Evolutionary conservation across 1,140 invertebrate genomes (phyloP), one percentile per base, ranked within the genome.

Genomic region (Lithobius niger): DNA sequence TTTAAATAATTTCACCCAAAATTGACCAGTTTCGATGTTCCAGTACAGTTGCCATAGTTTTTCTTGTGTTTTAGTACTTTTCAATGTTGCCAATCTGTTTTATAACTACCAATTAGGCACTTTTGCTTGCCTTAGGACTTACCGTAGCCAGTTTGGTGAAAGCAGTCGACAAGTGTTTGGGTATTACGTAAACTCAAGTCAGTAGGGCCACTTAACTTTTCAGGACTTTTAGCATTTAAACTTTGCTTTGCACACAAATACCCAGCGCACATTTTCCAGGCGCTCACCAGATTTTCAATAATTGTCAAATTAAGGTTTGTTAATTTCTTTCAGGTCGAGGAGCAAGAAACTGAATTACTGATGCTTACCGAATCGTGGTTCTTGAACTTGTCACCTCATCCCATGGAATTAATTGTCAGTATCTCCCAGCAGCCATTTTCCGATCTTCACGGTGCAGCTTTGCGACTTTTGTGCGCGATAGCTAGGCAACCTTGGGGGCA

Each of bases 401-500:
- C 78, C 0, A 70, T 82, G 57, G 69, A 75, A 43, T 58, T 74
- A 21, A 69, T 82, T n/a, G 62, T 78, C 56, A 61, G 65, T 21
- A 66, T 81, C 19, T 74, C 74, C 19, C 74, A 74, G 45, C 79
- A 81, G 65, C 81, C 81, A 22, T 83, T 83, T 65, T 58, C 67
- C 1, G 80, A 83, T 55, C 66, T 82, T 16, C 70, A 76, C 54
- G 59, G 73, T 36, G 72, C 76, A 2, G 74, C 76, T 26, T 63
- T 81, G 2, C 64, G 72, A 25, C 62, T 82, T 24, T 62, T 82
- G 3, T 57, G 62, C 4, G 69, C 71, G 3, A 51, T 84, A 4
- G 70, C 77, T 0, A 62, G 63, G 3, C 76, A 79, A 63, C 62
- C 65, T 13, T 84, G 82, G 82, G 80, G 80, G 3, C 81, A 82